Evolutionary conservation across 2,113 vertebrate genomes (phyloP), one percentile per base, ranked within the genome.

Genomic region (Chaetodon auriga): DNA sequence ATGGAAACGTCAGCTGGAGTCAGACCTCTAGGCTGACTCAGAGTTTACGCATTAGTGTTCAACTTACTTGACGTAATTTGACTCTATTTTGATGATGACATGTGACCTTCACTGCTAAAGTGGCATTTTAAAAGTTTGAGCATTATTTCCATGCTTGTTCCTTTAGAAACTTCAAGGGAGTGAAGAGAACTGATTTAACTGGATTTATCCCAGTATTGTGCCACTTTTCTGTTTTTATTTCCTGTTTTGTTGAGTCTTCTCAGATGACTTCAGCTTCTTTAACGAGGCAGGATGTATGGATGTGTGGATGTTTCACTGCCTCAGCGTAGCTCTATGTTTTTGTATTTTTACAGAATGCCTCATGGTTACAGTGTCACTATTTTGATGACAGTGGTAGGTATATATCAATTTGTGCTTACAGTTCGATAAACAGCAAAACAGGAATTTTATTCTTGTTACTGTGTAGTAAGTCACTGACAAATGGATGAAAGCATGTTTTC

Each of bases 311-410:
- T 45, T 61, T 30, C 30, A 30, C 3, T 30, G 30, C 30, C 30
- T 30, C 35, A 66, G 45, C 10, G 5, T 21, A 14, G 5, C 6
- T 71, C 16, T n/a, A 7, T 16, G 1, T 74, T 46, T 81, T 55
- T 83, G 25, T 77, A 16, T 88, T 84, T 19, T 78, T 15, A 81
- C 88, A 92, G 91, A 49, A 12, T 19, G 3, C 18, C 4, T 45
- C 62, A 6, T 0, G 0, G n/a, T 68, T 92, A 15, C 0, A 6
- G 36, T 93, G 92, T 61, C 25, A 25, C 45, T 93, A 84, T 60
- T 83, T 90, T 53, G 51, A 90, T 78, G 87, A 88, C 70, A 0
- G 18, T 0, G 82, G 92, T 92, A 78, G n/a, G 88, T 87, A 11
- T 64, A 7, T 30, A 19, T 51, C 7, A 57, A 2, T 74, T 64